Base-by-base conservation (phyloP, 1,140 invertebrate species). In the Paralvinella palmiformis region DNA sequence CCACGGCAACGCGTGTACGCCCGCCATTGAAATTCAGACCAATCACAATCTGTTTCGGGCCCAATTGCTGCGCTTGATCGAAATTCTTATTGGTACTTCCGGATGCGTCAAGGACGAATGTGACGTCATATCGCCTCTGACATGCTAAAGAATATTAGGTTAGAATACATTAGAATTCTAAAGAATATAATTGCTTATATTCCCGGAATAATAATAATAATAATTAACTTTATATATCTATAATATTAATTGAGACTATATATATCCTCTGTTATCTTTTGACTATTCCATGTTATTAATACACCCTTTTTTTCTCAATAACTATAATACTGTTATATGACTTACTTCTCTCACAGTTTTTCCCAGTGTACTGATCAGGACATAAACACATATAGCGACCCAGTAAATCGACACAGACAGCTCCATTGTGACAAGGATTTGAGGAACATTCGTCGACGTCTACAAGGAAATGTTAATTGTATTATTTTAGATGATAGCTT, bases 361-460 rank as follows among this genome's bases (percentile, higher is more conserved):
- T 50, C 66, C 75, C 75, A 48, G 68, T 66, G 64, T 65, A 73
- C 13, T 69, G 70, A 15, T 61, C 31, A 17, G 41, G 24, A 66
- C 74, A 73, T 13, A 53, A 24, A 65, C 72, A 73, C 13, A 2
- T 52, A 48, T 70, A 73, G 24, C 56, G 50, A 27, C 59, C 59
- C 6, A 64, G 24, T 6, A 56, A n/a, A 60, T 73, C 68, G n/a
- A 64, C 53, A 57, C 71, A 72, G 3, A 20, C 20, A 0, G 32
- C 50, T 13, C 63, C 69, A 27, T 65, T 48, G 3, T 65, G 44
- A 65, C 71, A 72, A 10, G 69, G 71, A 27, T 55, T 59, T 17
- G 44, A 56, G 29, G 35, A 29, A 56, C 69, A 69, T 45, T 66
- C 56, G 27, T 48, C 57, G 32, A 63, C 32, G 22, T 35, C 62